Base-by-base conservation (phyloP, 2,888 invertebrate species). In the Idaea aversata region DNA sequence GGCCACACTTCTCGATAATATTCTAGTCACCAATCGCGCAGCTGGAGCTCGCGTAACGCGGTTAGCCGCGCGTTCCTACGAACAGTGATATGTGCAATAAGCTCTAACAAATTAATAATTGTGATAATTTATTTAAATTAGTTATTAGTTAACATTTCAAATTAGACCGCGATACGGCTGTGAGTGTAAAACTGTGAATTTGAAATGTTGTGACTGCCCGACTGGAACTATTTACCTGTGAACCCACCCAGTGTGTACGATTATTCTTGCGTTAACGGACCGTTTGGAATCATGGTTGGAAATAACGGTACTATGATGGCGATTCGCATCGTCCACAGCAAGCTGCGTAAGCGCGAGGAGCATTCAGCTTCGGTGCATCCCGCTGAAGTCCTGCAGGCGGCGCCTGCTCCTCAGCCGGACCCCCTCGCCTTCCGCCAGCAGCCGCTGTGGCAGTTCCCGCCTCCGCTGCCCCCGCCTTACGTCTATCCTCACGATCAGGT, bases 301-400 rank as follows among this genome's bases (percentile, higher is more conserved):
- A 96, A 95, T 93, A 96, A 96, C 93, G 96, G 96, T 90, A 96
- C 96, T 87, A 95, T 97, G 95, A 96, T 96, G 93, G 96, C 97
- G 90, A 96, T 97, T 90, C 97, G 97, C 93, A 96, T 97, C 95
- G 97, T 97, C 93, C 97, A 97, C 95, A 97, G 97, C 93, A 97
- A 97, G 94, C 94, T 97, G 93, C 95, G 97, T 84, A 97, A 97
- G 93, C 95, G 97, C 79, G 97, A 97, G 91, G 97, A 97, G 86
- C 95, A 95, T 88, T 94, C 95, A 74, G 95, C 95, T 81, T 94
- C 94, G 81, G 95, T 95, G 76, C 96, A 95, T 80, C 95, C 96
- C 68, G 94, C 95, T 75, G 94, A 94, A 82, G 94, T 95, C 72
- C 94, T 95, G 73, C 94, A 95, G 77, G 93, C 94, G 77, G 89